phyloP scores from a whole-genome alignment of 1,140 invertebrate genomes.

The Tetraneura akinire region DNA sequence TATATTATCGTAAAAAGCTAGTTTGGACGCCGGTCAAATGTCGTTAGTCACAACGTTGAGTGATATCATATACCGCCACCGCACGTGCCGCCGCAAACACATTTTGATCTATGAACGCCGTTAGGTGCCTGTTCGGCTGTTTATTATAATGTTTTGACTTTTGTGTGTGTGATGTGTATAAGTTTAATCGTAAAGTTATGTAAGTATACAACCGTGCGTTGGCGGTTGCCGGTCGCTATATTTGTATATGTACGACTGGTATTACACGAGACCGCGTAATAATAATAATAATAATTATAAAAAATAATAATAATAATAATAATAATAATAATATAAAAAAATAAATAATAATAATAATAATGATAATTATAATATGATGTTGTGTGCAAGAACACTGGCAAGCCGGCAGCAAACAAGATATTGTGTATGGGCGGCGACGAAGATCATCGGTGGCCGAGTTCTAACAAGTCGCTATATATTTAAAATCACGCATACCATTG shows the following conservation, averaged over 20 bases:
- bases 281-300: no score
- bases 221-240: conserved; percentile 41
- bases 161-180: no score
- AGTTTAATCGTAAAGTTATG: no score
- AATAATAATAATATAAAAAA: neutral
- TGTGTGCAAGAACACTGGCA: neutral
- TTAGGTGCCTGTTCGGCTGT: no score
- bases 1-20: neutral
- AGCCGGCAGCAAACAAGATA: conserved; percentile 18
- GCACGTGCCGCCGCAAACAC: neutral
- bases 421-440: neutral
- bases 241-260: neutral
- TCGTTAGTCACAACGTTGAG: conserved; percentile 28
- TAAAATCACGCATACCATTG: neutral
- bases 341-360: no score
- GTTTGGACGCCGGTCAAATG: conserved; percentile 30
- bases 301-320: no score
- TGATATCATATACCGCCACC: neutral
- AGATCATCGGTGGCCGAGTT: conserved; percentile 35
- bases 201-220: no score
- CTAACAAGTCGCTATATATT: conserved; percentile 24
- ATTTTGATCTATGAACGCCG: conserved; percentile 24
- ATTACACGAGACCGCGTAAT: no score
- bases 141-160: no score
- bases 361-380: neutral